Evolutionary conservation across 2,113 vertebrate genomes (phyloP).

Genomic region (Galbula dea): DNA sequence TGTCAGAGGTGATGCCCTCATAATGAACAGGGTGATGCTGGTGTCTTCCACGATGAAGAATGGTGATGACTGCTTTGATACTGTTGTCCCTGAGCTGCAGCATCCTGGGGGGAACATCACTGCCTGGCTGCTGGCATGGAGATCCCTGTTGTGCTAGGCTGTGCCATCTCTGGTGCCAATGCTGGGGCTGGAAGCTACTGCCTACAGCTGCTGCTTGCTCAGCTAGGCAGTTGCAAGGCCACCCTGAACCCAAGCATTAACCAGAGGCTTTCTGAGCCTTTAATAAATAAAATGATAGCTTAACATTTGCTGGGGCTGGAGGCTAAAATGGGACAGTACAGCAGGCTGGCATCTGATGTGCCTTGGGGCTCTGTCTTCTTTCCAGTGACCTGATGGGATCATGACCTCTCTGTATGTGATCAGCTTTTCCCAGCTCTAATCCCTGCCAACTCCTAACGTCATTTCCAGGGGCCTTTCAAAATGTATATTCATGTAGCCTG

Average conservation of each 20-base stretch:
- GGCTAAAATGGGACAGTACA: neutral
- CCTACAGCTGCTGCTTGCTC: accelerated
- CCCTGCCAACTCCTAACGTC: neutral
- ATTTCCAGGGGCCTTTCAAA: slow-evolving; percentile 19
- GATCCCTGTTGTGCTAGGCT: accelerated
- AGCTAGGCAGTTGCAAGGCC: neutral
- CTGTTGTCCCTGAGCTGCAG: neutral
- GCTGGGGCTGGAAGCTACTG: accelerated
- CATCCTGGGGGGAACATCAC: neutral
- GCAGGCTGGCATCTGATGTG: neutral
- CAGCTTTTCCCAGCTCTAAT: slow-evolving; percentile 43
- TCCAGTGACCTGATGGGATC: slow-evolving; percentile 52
- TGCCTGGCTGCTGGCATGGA: neutral
- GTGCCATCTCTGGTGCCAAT: neutral
- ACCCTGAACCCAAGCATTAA: neutral
- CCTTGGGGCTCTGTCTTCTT: slow-evolving; percentile 30
- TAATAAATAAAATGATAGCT: slow-evolving; percentile 2
- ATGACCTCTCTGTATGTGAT: slow-evolving; percentile 31
- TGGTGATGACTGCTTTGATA: neutral
- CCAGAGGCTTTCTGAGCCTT: slow-evolving; percentile 5
- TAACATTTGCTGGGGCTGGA: neutral
- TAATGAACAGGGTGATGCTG: neutral
- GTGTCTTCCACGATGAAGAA: accelerated
- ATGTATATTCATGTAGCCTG: neutral
- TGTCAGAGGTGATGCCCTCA: accelerated